Evolutionary conservation across 2,113 vertebrate species (phyloP).

Genomic region (Cyanoramphus novaezelandiae): DNA sequence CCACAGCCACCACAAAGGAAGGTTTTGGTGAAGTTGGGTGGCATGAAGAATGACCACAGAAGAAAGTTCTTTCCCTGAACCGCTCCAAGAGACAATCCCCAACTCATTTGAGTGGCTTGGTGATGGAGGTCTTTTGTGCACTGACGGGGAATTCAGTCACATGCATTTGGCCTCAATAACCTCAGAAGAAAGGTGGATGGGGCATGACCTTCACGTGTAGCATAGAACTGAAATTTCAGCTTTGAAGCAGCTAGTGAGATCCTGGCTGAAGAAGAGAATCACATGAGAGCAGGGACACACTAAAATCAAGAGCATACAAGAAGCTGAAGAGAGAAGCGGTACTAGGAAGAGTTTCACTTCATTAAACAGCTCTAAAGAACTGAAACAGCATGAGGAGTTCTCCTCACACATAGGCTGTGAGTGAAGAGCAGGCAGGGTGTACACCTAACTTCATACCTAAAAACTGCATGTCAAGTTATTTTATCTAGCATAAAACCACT

Average conservation of each 20-base stretch:
- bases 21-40: neutral
- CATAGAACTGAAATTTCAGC: neutral
- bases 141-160: neutral
- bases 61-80: neutral
- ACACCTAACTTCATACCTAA: rapidly evolving
- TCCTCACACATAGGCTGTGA: rapidly evolving
- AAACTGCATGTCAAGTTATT: neutral
- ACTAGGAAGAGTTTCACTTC: constrained; percentile 30
- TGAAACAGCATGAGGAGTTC: neutral
- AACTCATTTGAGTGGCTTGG: neutral
- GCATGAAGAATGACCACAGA: rapidly evolving
- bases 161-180: neutral
- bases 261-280: neutral
- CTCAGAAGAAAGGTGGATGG: neutral
- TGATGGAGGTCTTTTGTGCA: neutral
- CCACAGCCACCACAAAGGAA: neutral
- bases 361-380: constrained; percentile 9
- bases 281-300: neutral
- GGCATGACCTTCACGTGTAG: neutral
- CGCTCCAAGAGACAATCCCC: neutral
- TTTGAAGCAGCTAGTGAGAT: neutral
- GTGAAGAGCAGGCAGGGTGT: neutral
- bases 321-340: constrained; percentile 6
- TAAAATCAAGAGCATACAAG: neutral
- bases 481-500: neutral